Base-by-base conservation (phyloP, 1,140 invertebrate genomes). In the Lepidostoma basale region DNA sequence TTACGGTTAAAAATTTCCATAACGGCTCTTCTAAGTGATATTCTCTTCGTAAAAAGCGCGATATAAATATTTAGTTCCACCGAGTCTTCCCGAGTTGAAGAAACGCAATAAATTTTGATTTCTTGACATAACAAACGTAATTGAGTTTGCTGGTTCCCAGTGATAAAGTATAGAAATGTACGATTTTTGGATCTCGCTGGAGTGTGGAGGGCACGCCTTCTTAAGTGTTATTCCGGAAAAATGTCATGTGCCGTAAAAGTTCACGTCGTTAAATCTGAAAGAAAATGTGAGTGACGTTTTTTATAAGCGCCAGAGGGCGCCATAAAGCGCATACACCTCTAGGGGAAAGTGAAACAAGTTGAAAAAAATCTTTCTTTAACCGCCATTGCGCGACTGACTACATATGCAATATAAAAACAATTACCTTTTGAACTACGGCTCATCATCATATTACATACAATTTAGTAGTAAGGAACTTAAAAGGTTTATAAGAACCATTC, bases 171-270 rank as follows among this genome's bases (percentile, higher is more conserved):
- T 26, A 23, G 22, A 49, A 49, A 49, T 49, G 22, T 49, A 25
- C 9, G 22, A 49, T 49, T 49, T 49, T 49, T 23, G 22, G 10
- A n/a, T n/a, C n/a, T n/a, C 2, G n/a, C 6, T 23, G 45, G 45
- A 23, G 45, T 49, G 45, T 23, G 45, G 2, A 9, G n/a, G 12
- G 45, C 22, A 12, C n/a, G 45, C 45, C 18, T 18, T 12, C 45
- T 49, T 49, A 49, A 49, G 45, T 49, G 45, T 49, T 49, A 49
- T 49, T 49, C 45, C 22, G 18, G 45, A 49, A 49, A 49, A 49
- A 49, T 49, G 45, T 49, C 45, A 49, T 49, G 45, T 49, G 45
- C 45, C 45, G 22, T 49, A 49, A 49, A 36, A 49, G 12, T 49
- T 49, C 22, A 23, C 45, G 22, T 49, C 22, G 45, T 49, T 49